Conservation (phyloP, 2,888 invertebrate genomes). For the Eupithecia pulchellata region DNA sequence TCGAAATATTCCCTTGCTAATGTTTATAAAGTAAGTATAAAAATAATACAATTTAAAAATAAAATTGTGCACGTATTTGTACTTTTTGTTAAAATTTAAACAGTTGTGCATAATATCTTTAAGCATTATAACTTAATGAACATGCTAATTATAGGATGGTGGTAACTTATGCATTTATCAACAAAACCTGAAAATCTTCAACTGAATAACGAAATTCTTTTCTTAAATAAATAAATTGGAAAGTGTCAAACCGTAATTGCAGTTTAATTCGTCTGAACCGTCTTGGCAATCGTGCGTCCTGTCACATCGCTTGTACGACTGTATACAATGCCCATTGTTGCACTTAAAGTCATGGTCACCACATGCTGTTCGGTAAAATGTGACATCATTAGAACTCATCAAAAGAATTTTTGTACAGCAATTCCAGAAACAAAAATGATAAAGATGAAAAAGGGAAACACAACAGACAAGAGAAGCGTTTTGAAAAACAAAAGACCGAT, state of each 20-base stretch:
- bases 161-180: background rate
- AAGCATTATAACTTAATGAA: slow-evolving; percentile 5
- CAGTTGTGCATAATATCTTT: background rate
- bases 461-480: slow-evolving; percentile 17
- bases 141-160: slow-evolving; percentile 9
- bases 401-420: slow-evolving; percentile 28
- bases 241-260: slow-evolving; percentile 80
- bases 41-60: background rate
- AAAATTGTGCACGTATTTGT: background rate
- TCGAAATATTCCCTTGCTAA: slow-evolving; percentile 16
- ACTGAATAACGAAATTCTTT: slow-evolving; percentile 3
- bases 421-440: slow-evolving; percentile 32
- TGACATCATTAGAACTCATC: slow-evolving; percentile 38
- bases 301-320: slow-evolving; percentile 83
- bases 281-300: slow-evolving; percentile 85
- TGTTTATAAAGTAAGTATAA: background rate
- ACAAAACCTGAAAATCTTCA: background rate
- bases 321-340: slow-evolving; percentile 87
- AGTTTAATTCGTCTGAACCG: slow-evolving; percentile 85
- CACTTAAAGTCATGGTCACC: slow-evolving; percentile 86
- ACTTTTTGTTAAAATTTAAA: slow-evolving; percentile 2
- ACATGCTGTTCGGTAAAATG: slow-evolving; percentile 85
- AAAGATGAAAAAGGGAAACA: slow-evolving; percentile 26
- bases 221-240: slow-evolving; percentile 44
- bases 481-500: slow-evolving; percentile 19